phyloP scores from a whole-genome alignment of 2,113 vertebrate species.

The Mesoclemmys tuberculata region DNA sequence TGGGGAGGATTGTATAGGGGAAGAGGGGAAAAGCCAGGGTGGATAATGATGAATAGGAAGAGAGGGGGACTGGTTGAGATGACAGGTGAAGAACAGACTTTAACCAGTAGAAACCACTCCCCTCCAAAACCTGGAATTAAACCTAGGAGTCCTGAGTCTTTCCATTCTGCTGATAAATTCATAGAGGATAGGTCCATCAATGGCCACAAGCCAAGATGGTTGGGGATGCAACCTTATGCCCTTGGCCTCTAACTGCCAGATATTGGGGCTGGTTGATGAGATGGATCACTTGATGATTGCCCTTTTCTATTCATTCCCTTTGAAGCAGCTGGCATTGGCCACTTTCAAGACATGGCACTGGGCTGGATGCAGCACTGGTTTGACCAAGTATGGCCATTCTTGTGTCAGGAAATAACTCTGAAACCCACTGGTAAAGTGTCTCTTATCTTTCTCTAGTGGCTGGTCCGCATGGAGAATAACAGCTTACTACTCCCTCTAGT shows the following conservation, averaged over 20 bases:
- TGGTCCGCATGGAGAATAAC: neutral
- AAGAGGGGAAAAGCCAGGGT: neutral
- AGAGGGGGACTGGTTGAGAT: neutral
- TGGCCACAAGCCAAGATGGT: neutral
- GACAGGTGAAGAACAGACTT: neutral
- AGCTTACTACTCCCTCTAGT: neutral
- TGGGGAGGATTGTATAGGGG: neutral
- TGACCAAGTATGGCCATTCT: neutral
- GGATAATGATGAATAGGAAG: neutral
- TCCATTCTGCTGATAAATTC: accelerated
- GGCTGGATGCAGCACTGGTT: neutral
- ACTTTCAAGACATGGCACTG: neutral
- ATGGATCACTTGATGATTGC: neutral
- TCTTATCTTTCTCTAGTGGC: neutral
- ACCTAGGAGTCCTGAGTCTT: neutral
- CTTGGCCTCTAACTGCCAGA: neutral
- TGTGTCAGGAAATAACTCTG: neutral
- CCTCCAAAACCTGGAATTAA: neutral
- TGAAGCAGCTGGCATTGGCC: neutral
- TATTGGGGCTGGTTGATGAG: neutral
- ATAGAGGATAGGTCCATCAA: neutral
- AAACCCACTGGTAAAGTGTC: neutral
- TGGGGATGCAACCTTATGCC: neutral
- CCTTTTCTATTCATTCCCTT: neutral
- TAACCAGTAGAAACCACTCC: accelerated